phyloP scores from a whole-genome alignment of 2,888 invertebrate genomes.

The Tigriopus californicus region DNA sequence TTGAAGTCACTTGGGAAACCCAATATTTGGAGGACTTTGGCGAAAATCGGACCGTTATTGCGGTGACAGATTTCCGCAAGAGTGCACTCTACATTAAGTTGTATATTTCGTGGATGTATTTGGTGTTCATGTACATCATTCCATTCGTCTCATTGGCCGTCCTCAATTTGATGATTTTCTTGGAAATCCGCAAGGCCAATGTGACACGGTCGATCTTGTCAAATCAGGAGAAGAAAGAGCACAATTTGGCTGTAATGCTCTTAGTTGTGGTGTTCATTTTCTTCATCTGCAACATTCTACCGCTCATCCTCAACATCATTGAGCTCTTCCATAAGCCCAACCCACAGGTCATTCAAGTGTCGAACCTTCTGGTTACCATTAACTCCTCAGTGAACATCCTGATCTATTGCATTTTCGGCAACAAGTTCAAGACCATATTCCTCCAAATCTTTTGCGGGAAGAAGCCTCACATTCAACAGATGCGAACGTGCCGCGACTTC shows the following conservation, averaged over 20 bases:
- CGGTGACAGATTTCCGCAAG: slow-evolving; percentile 45
- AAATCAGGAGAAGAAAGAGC: slow-evolving; percentile 72
- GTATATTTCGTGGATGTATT: slow-evolving; percentile 85
- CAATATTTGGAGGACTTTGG: not conserved
- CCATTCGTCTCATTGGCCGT: slow-evolving; percentile 73
- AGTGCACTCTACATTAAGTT: slow-evolving; percentile 56
- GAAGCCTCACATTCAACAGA: not conserved
- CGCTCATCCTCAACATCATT: slow-evolving; percentile 63
- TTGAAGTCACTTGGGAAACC: slow-evolving; percentile 28
- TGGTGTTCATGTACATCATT: slow-evolving; percentile 78
- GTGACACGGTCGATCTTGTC: slow-evolving; percentile 72
- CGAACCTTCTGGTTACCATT: slow-evolving; percentile 81
- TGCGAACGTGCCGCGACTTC: too few relatives aligned
- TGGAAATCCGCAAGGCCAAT: slow-evolving; percentile 64
- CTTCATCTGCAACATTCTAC: slow-evolving; percentile 73
- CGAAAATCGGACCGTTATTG: slow-evolving; percentile 20
- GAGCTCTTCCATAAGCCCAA: slow-evolving; percentile 39
- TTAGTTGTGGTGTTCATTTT: slow-evolving; percentile 84
- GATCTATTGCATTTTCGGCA: slow-evolving; percentile 92
- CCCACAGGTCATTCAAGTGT: slow-evolving; percentile 45
- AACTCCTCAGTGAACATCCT: slow-evolving; percentile 96
- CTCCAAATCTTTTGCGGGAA: slow-evolving; percentile 26
- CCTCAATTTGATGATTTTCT: slow-evolving; percentile 66
- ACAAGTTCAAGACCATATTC: slow-evolving; percentile 80
- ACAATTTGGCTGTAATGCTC: slow-evolving; percentile 83